Evolutionary conservation across 2,113 vertebrate species (phyloP), one percentile per base, ranked within the genome.

Genomic region (Rhipidura dahli): DNA sequence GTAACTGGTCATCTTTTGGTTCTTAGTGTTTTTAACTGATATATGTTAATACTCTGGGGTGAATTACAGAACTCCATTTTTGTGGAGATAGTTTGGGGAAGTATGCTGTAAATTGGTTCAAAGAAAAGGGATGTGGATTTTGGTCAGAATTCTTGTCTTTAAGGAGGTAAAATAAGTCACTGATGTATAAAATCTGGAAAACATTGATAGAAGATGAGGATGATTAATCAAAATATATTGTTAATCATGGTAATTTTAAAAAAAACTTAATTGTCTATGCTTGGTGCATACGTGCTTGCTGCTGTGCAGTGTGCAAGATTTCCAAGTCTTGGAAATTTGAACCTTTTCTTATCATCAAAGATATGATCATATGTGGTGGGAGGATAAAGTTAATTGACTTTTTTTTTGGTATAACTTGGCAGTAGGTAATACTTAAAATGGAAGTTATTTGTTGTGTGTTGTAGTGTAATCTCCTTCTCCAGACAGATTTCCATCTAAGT

Each of bases 1-100:
- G 17, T n/a, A 68, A 3, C 13, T 80, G 37, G 10, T 87, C 12
- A 37, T 51, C 11, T 47, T 77, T 22, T 0, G 0, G 4, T 70
- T 75, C 15, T 54, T 37, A 19, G 11, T 17, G 3, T 47, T 82
- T 82, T 13, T 59, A 53, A 14, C n/a, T 83, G 8, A 18, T 42
- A 5, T 19, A 2, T 28, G 6, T 50, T 56, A 63, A 47, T 73
- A n/a, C 2, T 31, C 15, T 28, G 5, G 45, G 15, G 42, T 45
- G 61, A 56, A n/a, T 37, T 77, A 6, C 2, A 2, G 35, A 72
- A 39, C 45, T 60, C 11, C 18, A 9, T 13, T 15, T 77, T 70
- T 70, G 18, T 39, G 31, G 37, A 35, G 7, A 6, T 65, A 30
- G 13, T 21, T 85, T 3, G 4, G 8, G 10, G 17, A 53, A 66